A percentile compares a stretch with the other conserved stretches of the same genome.
Conservation (phyloP, 2,888 invertebrate species). For the Erpobdella octoculata region DNA sequence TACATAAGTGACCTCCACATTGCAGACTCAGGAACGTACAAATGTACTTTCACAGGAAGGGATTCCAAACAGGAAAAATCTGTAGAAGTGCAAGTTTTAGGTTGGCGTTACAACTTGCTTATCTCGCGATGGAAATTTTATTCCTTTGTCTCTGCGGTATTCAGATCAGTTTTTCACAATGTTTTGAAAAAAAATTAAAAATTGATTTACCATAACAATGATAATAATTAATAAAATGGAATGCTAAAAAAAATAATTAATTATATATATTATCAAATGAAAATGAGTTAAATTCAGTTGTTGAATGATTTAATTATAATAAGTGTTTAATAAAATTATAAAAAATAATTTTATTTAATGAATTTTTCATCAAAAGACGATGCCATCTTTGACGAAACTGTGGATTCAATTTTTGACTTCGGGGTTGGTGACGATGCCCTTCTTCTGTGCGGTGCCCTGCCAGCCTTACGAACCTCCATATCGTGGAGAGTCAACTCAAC, state of each 20-base stretch:
- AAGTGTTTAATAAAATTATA: background rate
- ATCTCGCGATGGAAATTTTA: no score
- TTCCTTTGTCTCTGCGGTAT: no score
- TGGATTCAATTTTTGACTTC: background rate
- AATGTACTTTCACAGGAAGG: background rate
- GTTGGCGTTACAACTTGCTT: no score
- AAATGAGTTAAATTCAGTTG: background rate
- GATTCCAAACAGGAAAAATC: background rate
- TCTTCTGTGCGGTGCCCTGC: background rate
- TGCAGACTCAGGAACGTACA: background rate
- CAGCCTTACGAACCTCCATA: background rate
- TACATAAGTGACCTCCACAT: background rate
- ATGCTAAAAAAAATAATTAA: background rate
- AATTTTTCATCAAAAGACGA: constrained; percentile 8
- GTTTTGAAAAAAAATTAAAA: no score
- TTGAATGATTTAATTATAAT: background rate
- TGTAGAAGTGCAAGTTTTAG: background rate
- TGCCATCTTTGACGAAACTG: background rate
- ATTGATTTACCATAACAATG: background rate
- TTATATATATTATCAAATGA: background rate
- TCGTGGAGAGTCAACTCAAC: background rate
- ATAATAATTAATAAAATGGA: background rate
- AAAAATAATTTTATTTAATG: background rate
- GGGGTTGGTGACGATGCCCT: background rate
- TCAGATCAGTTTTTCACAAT: no score